Evolutionary conservation across 1,140 invertebrate genomes (phyloP).

Genomic region (Saccostrea glomerata): DNA sequence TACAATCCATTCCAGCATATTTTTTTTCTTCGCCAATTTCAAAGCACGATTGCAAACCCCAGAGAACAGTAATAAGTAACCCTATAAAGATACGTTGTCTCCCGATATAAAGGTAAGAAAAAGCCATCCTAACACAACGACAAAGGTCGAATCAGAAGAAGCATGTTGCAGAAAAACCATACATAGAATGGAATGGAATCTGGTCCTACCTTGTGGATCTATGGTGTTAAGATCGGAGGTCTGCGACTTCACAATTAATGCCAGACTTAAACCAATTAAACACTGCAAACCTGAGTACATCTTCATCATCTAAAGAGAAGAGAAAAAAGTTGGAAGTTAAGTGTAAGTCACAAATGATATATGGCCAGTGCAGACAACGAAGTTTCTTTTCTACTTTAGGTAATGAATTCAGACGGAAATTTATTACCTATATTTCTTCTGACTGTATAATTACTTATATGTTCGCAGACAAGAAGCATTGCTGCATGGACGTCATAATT

Average conservation of each 20-base stretch:
- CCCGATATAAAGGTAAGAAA: too few relatives aligned
- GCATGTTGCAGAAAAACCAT: too few relatives aligned
- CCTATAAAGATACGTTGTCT: too few relatives aligned
- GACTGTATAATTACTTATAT: background rate
- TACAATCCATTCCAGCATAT: too few relatives aligned
- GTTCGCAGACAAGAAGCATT: background rate
- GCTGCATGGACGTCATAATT: background rate
- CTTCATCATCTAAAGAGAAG: background rate
- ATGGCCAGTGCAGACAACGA: background rate
- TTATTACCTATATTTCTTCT: background rate
- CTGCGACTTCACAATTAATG: background rate
- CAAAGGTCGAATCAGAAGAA: too few relatives aligned
- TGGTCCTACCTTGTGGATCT: background rate
- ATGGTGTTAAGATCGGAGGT: background rate
- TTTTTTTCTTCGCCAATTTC: too few relatives aligned
- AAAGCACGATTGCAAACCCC: too few relatives aligned
- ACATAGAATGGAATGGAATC: too few relatives aligned
- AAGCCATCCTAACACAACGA: too few relatives aligned
- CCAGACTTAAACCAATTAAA: background rate
- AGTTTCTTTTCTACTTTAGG: background rate
- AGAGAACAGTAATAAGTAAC: too few relatives aligned
- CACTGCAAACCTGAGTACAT: background rate
- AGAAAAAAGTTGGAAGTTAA: background rate
- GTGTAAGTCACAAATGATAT: background rate
- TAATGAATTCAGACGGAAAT: background rate